A percentile compares a stretch with the other conserved stretches of the same genome.
These are phyloP conservation scores for Bufo gargarizans DNA, from an alignment of 2,113 vertebrate genomes.

Conservation along the genomic window DNA sequence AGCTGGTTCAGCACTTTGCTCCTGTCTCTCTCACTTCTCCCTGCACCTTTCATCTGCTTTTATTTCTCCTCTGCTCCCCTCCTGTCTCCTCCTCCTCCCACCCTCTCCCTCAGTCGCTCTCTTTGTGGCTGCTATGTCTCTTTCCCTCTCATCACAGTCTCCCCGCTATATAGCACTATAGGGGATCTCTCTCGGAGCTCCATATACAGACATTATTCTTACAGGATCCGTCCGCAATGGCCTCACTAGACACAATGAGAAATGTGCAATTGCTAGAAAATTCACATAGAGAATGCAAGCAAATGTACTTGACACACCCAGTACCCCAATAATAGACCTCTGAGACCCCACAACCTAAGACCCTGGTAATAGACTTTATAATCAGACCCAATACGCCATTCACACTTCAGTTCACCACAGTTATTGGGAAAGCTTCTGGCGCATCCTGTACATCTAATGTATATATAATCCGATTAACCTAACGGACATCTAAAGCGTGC, in stretches of 20 bases:
- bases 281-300: background rate
- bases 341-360: too few species aligned
- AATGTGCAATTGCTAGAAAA: too few species aligned
- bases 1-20: slow-evolving; percentile 23
- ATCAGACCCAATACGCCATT: too few species aligned
- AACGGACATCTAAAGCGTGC: too few species aligned
- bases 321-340: background rate
- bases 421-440: too few species aligned
- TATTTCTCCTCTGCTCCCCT: background rate
- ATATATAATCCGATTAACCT: too few species aligned
- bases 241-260: background rate
- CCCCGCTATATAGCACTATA: background rate
- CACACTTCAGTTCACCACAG: too few species aligned
- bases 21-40: slow-evolving; percentile 46
- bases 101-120: background rate
- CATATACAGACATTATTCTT: background rate
- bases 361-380: too few species aligned
- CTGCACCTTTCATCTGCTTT: slow-evolving; percentile 28
- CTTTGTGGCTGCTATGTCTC: background rate
- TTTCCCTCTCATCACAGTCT: background rate
- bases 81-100: background rate
- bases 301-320: background rate
- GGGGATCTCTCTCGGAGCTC: background rate
- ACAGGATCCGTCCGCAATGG: background rate
- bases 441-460: too few species aligned